Base-by-base conservation (phyloP, 1,140 invertebrate genomes). In the Latrodectus geometricus region DNA sequence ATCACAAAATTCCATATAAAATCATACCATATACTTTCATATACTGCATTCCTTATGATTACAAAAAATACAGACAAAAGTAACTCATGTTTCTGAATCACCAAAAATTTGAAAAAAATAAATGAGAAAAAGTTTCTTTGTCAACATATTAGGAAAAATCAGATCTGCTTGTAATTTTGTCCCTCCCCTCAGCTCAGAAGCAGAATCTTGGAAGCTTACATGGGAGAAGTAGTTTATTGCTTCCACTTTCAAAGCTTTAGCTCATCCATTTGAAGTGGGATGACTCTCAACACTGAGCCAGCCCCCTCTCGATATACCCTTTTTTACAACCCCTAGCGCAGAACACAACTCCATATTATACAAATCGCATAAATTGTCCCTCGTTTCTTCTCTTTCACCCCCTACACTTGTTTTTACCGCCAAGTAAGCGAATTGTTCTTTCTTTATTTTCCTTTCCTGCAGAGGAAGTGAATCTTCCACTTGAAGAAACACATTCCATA, bases 321-420 rank as follows among this genome's bases (percentile, higher is more conserved):
- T 82, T 83, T 83, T 83, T 83, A 83, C 81, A 83, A 50, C 61
- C 82, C 17, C 70, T 15, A 70, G 61, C 35, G 56, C 74, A n/a
- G 70, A 70, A 65, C 69, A 86, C 83, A 76, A 77, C 74, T 86
- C 66, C 83, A 78, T 86, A 86, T 77, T 76, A 86, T 86, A 86
- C 83, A 86, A 86, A 86, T 86, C 83, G 83, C 83, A 86, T 86
- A 86, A 86, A 86, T 86, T 86, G 74, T 78, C 50, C 83, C 50
- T 17, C 75, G 54, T 78, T 78, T 52, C 49, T 48, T 9, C n/a
- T 35, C 75, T 20, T 81, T 81, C 52, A 66, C 66, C 21, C 66
- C 21, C 8, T 12, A 54, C n/a, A 35, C 35, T 50, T n/a, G 54
- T 73, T 70, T 83, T 20, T 73, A 48, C 23, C 77, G 61, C 61